Conservation (phyloP, 2,113 vertebrate species). For the Hemiscyllium ocellatum region DNA sequence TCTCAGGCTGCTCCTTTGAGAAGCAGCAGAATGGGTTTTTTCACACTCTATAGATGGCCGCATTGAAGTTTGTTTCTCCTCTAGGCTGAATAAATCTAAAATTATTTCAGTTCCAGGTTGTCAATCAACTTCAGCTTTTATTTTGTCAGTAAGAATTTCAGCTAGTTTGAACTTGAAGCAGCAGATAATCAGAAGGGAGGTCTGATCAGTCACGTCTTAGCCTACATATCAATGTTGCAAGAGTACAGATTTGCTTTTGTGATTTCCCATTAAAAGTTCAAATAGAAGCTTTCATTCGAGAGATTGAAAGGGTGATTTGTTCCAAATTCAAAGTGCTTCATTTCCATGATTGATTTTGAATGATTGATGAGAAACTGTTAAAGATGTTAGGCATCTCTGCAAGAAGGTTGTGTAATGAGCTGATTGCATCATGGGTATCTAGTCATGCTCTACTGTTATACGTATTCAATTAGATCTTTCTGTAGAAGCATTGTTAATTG, state of each 20-base stretch:
- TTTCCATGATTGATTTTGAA: slow-evolving; percentile 29
- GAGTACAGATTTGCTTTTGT: not conserved
- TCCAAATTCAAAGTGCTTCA: slow-evolving; percentile 26
- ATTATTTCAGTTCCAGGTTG: not conserved
- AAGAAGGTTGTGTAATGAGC: not conserved
- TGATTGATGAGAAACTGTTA: slow-evolving; percentile 21
- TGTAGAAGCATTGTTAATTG: not conserved
- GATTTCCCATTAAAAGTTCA: slow-evolving; percentile 25
- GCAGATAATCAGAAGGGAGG: not conserved
- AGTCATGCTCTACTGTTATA: not conserved
- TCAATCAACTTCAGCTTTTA: not conserved
- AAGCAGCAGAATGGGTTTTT: not conserved
- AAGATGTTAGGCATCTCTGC: slow-evolving; percentile 7
- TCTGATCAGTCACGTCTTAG: not conserved
- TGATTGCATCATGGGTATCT: not conserved
- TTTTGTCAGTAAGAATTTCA: not conserved
- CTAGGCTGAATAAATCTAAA: not conserved
- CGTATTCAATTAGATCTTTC: not conserved
- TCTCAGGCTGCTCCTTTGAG: not conserved
- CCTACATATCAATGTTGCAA: not conserved
- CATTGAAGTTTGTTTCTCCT: not conserved
- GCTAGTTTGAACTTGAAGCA: not conserved
- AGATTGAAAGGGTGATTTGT: slow-evolving; percentile 35
- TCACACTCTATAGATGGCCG: not conserved
- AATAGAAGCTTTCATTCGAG: slow-evolving; percentile 4